Conservation (phyloP, 2,888 invertebrate species). For the Catocala nupta region DNA sequence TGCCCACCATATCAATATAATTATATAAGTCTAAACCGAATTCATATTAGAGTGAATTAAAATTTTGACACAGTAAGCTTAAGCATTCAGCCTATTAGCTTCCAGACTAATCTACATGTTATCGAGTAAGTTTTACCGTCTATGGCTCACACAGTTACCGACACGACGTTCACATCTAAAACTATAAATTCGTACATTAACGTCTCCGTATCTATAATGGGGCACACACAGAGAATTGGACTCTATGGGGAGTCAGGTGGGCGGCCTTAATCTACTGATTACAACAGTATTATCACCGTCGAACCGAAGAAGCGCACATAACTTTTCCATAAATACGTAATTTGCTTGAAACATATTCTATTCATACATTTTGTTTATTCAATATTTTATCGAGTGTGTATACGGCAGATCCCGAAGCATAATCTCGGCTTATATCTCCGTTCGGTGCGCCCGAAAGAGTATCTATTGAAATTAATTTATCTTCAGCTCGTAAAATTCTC, state of each 20-base stretch:
- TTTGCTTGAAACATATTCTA: conserved; percentile 70
- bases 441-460: conserved; percentile 27
- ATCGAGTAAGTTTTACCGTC: conserved; percentile 33
- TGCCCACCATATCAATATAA: conserved; percentile 15
- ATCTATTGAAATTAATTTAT: conserved; percentile 64
- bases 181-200: conserved; percentile 52
- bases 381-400: conserved; percentile 70
- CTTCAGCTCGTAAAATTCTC: conserved; percentile 58
- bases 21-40: conserved; percentile 14
- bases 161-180: conserved; percentile 37
- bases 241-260: conserved; percentile 68
- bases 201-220: conserved; percentile 50
- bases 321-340: conserved; percentile 77
- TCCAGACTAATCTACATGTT: conserved; percentile 32
- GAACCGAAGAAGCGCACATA: conserved; percentile 69
- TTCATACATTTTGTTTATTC: conserved; percentile 76
- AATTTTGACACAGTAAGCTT: conserved; percentile 30
- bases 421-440: conserved; percentile 60
- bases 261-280: conserved; percentile 80
- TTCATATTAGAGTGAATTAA: conserved; percentile 13
- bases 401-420: conserved; percentile 53
- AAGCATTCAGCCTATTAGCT: conserved; percentile 23
- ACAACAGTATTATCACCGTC: conserved; percentile 74
- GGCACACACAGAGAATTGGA: conserved; percentile 52
- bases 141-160: conserved; percentile 25